phyloP scores from a whole-genome alignment of 2,113 vertebrate species.

The Probosciger aterrimus region DNA sequence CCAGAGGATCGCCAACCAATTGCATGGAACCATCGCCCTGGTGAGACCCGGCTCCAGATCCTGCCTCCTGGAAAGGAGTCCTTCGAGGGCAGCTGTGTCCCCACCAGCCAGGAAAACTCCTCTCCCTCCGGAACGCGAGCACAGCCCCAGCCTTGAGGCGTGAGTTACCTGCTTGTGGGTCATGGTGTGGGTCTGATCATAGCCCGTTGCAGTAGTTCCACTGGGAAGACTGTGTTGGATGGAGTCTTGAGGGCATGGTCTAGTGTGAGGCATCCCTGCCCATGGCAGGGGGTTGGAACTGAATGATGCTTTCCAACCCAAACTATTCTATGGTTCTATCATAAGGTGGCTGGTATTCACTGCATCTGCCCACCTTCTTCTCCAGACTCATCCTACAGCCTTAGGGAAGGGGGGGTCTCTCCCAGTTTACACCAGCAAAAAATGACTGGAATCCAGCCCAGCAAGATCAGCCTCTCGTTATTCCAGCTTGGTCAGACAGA shows the following conservation, averaged over 20 bases:
- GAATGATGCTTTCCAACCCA: neutral
- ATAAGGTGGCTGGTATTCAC: fast-evolving
- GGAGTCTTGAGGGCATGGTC: neutral
- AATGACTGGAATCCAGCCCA: neutral
- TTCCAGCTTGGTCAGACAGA: neutral
- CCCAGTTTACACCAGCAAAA: neutral
- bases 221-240: fast-evolving
- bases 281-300: neutral
- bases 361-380: neutral
- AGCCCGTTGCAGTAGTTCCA: neutral
- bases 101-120: neutral
- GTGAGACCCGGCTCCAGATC: constrained; percentile 58
- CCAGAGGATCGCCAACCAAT: constrained; percentile 77
- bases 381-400: neutral
- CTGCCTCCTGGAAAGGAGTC: constrained; percentile 5
- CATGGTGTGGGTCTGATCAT: neutral
- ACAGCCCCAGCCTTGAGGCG: constrained; percentile 64
- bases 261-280: neutral
- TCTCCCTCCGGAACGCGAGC: neutral
- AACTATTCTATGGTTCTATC: neutral
- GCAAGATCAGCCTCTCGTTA: neutral
- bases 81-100: neutral
- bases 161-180: neutral
- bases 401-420: neutral
- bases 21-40: constrained; percentile 77